phyloP scores from a whole-genome alignment of 2,113 vertebrate genomes.

The Sakesphorus luctuosus region DNA sequence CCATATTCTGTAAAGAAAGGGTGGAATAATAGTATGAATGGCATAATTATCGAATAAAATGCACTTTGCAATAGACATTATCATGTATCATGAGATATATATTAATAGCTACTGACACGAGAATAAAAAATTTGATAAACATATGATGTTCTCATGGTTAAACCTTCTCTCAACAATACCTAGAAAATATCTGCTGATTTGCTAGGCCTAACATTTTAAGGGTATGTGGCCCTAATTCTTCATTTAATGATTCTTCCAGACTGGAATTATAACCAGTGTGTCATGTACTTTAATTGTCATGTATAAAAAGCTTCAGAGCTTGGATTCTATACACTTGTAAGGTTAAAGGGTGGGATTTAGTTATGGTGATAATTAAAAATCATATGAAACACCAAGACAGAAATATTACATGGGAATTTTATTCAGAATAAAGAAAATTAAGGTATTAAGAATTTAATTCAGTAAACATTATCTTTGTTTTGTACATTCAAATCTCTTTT shows the following conservation, averaged over 20 bases:
- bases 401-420: not conserved
- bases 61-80: not conserved
- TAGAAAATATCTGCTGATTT: conserved; percentile 4
- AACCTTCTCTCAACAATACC: not conserved
- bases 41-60: not conserved
- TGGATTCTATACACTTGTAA: not conserved
- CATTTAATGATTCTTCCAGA: not conserved
- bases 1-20: not conserved
- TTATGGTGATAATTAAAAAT: not conserved
- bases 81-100: not conserved
- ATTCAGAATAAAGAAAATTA: not conserved
- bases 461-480: not conserved
- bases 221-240: not conserved
- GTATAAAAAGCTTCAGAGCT: not conserved
- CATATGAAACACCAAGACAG: not conserved
- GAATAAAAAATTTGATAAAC: not conserved
- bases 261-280: not conserved
- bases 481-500: not conserved
- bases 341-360: not conserved
- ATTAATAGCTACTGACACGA: not conserved
- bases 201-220: conserved; percentile 9
- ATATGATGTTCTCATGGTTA: not conserved
- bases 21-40: not conserved
- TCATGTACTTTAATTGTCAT: not conserved
- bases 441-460: not conserved